Base-by-base conservation (phyloP, 2,797 vertebrate genomes). In the Falco novaeseelandiae region DNA sequence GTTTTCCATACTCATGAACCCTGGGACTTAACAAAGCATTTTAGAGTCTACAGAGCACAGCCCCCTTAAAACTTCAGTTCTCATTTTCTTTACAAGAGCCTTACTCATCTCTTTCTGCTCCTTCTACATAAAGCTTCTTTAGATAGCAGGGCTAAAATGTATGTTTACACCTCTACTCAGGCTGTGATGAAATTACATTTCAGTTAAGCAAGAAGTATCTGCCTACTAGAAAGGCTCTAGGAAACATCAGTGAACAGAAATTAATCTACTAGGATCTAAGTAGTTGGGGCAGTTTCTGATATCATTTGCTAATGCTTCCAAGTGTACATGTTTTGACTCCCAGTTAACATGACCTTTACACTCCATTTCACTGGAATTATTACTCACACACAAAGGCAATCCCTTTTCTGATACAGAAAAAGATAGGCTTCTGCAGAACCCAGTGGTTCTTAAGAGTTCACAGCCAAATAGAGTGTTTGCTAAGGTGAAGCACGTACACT, bases 401-500 rank as follows among this genome's bases (percentile, higher is more conserved):
- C 23, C 29, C 16, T 12, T 26, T 34, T 6, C 30, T 7, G 97
- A 96, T 89, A 17, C 1, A 4, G 0, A 30, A 3, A 6, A 10
- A 74, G 97, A 97, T 97, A 96, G 89, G 66, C 5, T 96, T 96
- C 92, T 36, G 32, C 87, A 70, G 96, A 97, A 97, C 1, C 17
- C 63, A 1, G 73, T 25, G 9, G 32, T n/a, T 38, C 78, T 61
- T 54, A 0, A 0, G 4, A 52, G 88, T 25, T 61, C 38, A 0
- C 34, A 46, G 82, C 84, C 76, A 57, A 42, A 16, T 5, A 8
- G 40, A 4, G 11, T 6, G 29, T 49, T 81, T 74, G 72, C 90
- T 26, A 59, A 66, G n/a, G 4, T 3, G n/a, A 27, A 6, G 12
- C 59, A 61, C 1, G 1, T 16, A 51, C 10, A 0, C 29, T 11